Evolutionary conservation across 2,113 vertebrate genomes (phyloP).

Genomic region (Dendropsophus ebraccatus): DNA sequence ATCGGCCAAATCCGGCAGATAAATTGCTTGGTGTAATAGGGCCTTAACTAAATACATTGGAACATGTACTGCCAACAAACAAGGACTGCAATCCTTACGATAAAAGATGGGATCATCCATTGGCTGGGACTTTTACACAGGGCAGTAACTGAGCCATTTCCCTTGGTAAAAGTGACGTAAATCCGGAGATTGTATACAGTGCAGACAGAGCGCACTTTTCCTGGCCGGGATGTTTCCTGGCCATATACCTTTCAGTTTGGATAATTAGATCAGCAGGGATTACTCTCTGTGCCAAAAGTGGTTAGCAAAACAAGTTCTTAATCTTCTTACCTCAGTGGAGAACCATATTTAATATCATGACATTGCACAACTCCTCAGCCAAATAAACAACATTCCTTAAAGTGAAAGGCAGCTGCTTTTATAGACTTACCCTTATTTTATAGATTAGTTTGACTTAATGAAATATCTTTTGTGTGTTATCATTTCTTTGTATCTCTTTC

Average conservation of each 20-base stretch:
- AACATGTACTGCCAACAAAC: too few species aligned
- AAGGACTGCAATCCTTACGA: too few species aligned
- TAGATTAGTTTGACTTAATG: not conserved
- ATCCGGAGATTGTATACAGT: not conserved
- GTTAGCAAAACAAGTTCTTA: conserved; percentile 44
- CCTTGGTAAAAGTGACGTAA: too few species aligned
- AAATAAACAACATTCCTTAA: conserved; percentile 45
- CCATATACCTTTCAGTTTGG: conserved; percentile 14
- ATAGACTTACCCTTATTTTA: not conserved
- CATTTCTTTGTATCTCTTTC: not conserved
- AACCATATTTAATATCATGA: not conserved
- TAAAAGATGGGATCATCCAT: too few species aligned
- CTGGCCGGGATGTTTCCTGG: not conserved
- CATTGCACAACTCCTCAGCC: conserved; percentile 27
- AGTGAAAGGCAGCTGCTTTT: not conserved
- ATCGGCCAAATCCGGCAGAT: too few species aligned
- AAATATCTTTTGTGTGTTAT: not conserved
- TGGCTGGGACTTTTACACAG: too few species aligned
- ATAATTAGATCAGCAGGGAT: not conserved
- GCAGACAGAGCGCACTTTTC: not conserved
- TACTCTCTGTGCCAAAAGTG: conserved; percentile 10
- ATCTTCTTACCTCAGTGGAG: conserved; percentile 36
- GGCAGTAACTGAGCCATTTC: not conserved
- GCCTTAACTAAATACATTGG: too few species aligned
- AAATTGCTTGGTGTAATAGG: too few species aligned